These are phyloP conservation scores for Drosophila tani DNA, from an alignment of 1,140 invertebrate species.

Conservation along the genomic window DNA sequence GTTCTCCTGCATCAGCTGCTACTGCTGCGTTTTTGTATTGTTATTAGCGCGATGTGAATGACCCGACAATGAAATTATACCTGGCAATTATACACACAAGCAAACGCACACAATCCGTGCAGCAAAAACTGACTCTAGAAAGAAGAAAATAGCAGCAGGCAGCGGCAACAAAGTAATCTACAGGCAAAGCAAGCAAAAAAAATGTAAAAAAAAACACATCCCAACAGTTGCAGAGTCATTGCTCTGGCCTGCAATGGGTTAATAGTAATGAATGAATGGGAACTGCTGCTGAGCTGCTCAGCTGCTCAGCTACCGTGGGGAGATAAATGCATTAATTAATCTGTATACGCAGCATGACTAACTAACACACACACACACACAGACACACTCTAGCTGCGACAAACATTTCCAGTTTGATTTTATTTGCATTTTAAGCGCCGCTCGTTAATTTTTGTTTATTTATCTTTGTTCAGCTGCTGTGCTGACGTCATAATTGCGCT, in stretches of 20 bases:
- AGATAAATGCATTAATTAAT: constrained; percentile 50
- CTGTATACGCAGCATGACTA: constrained; percentile 26
- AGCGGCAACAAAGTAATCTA: constrained; percentile 12
- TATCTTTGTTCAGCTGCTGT: constrained; percentile 37
- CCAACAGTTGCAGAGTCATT: constrained; percentile 54
- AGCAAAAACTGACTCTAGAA: constrained; percentile 9
- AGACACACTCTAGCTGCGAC: neutral
- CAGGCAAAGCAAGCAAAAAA: neutral
- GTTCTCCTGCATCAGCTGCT: constrained; percentile 26
- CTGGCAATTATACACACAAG: constrained; percentile 24
- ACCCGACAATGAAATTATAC: constrained; percentile 51
- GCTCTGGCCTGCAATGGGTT: constrained; percentile 25
- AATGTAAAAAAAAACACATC: neutral
- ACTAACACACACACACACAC: constrained; percentile 1
- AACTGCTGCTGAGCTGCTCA: neutral
- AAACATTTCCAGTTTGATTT: constrained; percentile 47
- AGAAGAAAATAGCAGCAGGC: constrained; percentile 5
- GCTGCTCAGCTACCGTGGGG: neutral
- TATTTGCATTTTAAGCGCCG: constrained; percentile 69
- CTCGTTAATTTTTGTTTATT: constrained; percentile 50
- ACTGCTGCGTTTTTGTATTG: constrained; percentile 13
- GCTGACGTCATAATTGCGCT: constrained; percentile 63
- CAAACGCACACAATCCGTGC: neutral
- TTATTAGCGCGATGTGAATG: constrained; percentile 43
- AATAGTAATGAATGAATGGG: constrained; percentile 34